Percentiles rank a stretch among this genome's conserved stretches.
Conservation (phyloP, 2,888 invertebrate species). For the Cordilura impudica region DNA sequence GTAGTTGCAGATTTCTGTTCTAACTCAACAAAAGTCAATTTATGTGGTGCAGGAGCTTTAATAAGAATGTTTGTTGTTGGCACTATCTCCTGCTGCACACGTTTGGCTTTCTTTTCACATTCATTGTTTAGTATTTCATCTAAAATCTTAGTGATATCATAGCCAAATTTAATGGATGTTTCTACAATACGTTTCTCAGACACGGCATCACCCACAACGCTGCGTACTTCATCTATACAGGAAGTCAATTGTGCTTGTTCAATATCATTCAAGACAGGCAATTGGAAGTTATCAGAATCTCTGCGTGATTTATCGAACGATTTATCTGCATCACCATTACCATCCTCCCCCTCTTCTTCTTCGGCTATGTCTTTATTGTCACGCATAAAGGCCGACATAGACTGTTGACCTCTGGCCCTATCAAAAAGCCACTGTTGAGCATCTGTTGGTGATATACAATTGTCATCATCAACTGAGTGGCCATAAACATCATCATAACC, state of each 20-base stretch:
- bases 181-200: slow-evolving; percentile 86
- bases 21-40: slow-evolving; percentile 26
- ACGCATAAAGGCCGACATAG: slow-evolving; percentile 86
- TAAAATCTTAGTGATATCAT: slow-evolving; percentile 85
- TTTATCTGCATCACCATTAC: slow-evolving; percentile 77
- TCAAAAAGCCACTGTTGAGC: slow-evolving; percentile 91
- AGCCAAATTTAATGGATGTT: slow-evolving; percentile 85
- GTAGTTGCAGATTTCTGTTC: slow-evolving; percentile 48
- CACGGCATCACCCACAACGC: slow-evolving; percentile 87
- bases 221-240: slow-evolving; percentile 89
- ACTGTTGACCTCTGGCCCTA: slow-evolving; percentile 85
- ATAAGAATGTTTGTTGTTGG: slow-evolving; percentile 65
- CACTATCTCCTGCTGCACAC: slow-evolving; percentile 58
- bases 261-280: slow-evolving; percentile 81
- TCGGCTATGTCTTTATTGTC: slow-evolving; percentile 84
- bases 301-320: slow-evolving; percentile 78
- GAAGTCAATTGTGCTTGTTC: slow-evolving; percentile 88
- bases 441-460: slow-evolving; percentile 93
- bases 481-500: slow-evolving; percentile 88
- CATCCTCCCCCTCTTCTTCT: slow-evolving; percentile 83
- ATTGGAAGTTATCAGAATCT: slow-evolving; percentile 78
- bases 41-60: slow-evolving; percentile 34
- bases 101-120: slow-evolving; percentile 68
- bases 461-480: slow-evolving; percentile 95
- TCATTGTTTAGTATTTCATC: slow-evolving; percentile 83